Evolutionary conservation across 1,140 invertebrate species (phyloP).

Genomic region (Drosophila baimaii): DNA sequence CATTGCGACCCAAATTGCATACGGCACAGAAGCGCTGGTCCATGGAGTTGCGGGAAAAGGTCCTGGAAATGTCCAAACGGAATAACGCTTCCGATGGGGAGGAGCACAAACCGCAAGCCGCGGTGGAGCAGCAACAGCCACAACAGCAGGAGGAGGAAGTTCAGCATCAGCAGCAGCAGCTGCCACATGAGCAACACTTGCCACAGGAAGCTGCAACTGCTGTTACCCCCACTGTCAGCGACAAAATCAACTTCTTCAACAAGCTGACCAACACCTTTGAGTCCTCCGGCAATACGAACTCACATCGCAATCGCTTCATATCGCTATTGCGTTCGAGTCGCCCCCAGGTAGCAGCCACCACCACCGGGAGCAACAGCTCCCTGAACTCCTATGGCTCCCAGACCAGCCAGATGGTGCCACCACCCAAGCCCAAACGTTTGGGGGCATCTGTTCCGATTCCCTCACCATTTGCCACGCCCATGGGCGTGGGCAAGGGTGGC

Average conservation of each 20-base stretch:
- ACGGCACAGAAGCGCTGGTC: conserved; percentile 70
- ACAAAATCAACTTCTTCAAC: conserved; percentile 81
- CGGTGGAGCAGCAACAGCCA: conserved; percentile 11
- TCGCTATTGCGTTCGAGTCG: conserved; percentile 66
- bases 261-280: conserved; percentile 76
- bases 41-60: conserved; percentile 72
- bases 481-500: conserved; percentile 29
- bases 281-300: conserved; percentile 25
- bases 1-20: conserved; percentile 65
- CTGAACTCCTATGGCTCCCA: conserved; percentile 18
- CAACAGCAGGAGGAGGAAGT: conserved; percentile 18
- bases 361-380: conserved; percentile 35
- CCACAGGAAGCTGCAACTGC: conserved; percentile 1
- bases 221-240: conserved; percentile 56
- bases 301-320: conserved; percentile 59
- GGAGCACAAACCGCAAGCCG: conserved; percentile 4
- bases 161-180: conserved; percentile 1
- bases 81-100: conserved; percentile 59
- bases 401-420: conserved; percentile 44
- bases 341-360: conserved; percentile 57
- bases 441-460: conserved; percentile 12
- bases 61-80: conserved; percentile 75
- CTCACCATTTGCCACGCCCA: conserved; percentile 59
- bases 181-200: conserved; percentile 2
- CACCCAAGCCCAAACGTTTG: conserved; percentile 73